Percentiles rank a stretch among this genome's conserved stretches.
These are phyloP conservation scores for Brachynemurus nebulosus DNA, from an alignment of 2,888 invertebrate genomes.

Conservation along the genomic window DNA sequence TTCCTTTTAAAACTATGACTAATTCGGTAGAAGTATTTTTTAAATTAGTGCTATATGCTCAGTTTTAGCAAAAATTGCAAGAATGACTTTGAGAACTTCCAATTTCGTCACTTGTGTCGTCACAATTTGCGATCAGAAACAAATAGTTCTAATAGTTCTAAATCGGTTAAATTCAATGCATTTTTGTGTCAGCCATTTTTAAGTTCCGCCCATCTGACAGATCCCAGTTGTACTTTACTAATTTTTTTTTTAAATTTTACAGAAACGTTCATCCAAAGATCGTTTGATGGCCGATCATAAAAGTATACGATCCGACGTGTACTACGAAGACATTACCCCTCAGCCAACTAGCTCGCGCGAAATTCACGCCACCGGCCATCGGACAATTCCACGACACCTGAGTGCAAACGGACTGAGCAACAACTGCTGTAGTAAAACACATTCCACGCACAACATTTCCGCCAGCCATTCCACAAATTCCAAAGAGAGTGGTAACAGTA, in stretches of 20 bases:
- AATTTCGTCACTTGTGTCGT: too few relatives aligned
- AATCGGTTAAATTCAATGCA: too few relatives aligned
- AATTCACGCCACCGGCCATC: slow-evolving; percentile 22
- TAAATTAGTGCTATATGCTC: too few relatives aligned
- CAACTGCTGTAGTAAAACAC: neutral
- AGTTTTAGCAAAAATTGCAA: too few relatives aligned
- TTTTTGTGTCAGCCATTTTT: too few relatives aligned
- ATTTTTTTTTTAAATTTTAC: neutral
- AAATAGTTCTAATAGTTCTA: too few relatives aligned
- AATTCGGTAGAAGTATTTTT: too few relatives aligned
- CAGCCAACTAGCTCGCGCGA: slow-evolving; percentile 19
- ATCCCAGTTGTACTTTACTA: too few relatives aligned
- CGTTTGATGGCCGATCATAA: slow-evolving; percentile 13
- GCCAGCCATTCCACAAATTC: neutral
- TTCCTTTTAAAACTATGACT: too few relatives aligned
- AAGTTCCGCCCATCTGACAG: too few relatives aligned
- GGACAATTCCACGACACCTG: slow-evolving; percentile 33
- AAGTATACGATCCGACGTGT: slow-evolving; percentile 23
- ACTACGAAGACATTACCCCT: slow-evolving; percentile 25
- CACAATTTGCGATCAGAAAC: too few relatives aligned
- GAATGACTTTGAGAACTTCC: too few relatives aligned
- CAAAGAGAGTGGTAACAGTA: neutral
- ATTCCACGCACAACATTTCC: slow-evolving; percentile 4
- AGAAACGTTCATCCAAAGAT: slow-evolving; percentile 8
- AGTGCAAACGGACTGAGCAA: slow-evolving; percentile 26